These are phyloP conservation scores for Pitangus sulphuratus DNA, from an alignment of 2,797 vertebrate species.

Conservation along the genomic window DNA sequence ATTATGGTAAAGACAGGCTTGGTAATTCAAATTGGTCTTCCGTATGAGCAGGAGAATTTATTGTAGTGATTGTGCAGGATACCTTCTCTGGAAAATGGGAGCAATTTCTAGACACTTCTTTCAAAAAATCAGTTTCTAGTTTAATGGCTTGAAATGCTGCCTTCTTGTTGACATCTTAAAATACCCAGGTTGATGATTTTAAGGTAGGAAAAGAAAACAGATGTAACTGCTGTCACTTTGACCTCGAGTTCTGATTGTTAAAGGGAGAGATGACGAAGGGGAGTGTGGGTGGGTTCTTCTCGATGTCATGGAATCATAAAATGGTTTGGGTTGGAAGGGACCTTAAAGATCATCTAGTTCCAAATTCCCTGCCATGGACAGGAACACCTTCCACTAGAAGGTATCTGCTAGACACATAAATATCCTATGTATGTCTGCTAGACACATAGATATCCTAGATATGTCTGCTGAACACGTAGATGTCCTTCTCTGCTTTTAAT, in stretches of 20 bases:
- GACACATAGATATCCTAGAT: not conserved
- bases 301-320: not conserved
- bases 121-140: not conserved
- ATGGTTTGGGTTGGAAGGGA: not conserved
- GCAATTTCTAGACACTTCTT: not conserved
- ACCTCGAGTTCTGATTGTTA: not conserved
- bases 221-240: not conserved
- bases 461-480: not conserved
- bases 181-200: not conserved
- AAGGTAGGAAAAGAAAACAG: not conserved
- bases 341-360: not conserved
- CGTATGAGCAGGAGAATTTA: not conserved
- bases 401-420: not conserved
- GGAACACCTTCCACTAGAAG: not conserved
- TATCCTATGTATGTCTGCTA: not conserved
- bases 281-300: not conserved
- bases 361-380: not conserved
- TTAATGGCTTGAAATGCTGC: not conserved
- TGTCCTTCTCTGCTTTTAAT: conserved; percentile 14
- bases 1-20: not conserved
- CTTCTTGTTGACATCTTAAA: not conserved
- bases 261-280: not conserved
- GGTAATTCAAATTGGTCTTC: not conserved
- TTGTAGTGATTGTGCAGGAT: not conserved
- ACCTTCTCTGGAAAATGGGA: not conserved